phyloP scores from a whole-genome alignment of 2,113 vertebrate species.

The Orycteropus afer region DNA sequence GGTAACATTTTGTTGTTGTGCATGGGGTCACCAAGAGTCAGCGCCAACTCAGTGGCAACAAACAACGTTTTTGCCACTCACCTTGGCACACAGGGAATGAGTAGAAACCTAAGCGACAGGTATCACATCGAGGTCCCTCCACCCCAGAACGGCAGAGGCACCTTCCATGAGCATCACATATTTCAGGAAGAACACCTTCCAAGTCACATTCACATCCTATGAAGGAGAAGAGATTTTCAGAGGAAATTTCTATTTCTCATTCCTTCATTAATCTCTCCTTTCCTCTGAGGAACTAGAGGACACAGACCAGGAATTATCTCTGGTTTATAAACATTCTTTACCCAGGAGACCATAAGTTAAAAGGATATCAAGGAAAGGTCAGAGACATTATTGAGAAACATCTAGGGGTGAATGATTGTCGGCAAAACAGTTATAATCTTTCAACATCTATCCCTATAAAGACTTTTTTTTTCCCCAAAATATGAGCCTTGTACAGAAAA shows the following conservation, averaged over 20 bases:
- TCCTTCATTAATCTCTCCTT: background rate
- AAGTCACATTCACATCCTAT: conserved; percentile 90
- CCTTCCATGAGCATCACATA: conserved; percentile 87
- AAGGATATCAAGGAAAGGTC: background rate
- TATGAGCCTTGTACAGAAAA: background rate
- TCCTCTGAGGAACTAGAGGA: background rate
- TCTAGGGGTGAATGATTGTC: background rate
- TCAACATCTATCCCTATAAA: background rate
- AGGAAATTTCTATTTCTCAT: background rate
- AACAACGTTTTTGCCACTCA: conserved; percentile 71
- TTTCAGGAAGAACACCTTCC: conserved; percentile 82
- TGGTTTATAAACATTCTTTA: background rate
- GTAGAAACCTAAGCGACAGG: conserved; percentile 87
- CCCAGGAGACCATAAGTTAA: background rate
- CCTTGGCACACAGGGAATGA: conserved; percentile 91
- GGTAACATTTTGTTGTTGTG: background rate
- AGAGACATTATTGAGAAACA: background rate
- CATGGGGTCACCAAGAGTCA: background rate
- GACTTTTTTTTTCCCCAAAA: background rate
- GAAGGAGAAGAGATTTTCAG: conserved; percentile 60
- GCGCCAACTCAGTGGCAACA: too few relatives aligned
- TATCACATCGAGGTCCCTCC: conserved; percentile 87
- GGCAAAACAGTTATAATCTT: background rate
- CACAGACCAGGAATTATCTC: background rate
- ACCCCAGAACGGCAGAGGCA: conserved; percentile 91